Percentiles rank a stretch among this genome's conserved stretches.
phyloP scores from a whole-genome alignment of 2,888 invertebrate genomes.

The Erebia palarica region DNA sequence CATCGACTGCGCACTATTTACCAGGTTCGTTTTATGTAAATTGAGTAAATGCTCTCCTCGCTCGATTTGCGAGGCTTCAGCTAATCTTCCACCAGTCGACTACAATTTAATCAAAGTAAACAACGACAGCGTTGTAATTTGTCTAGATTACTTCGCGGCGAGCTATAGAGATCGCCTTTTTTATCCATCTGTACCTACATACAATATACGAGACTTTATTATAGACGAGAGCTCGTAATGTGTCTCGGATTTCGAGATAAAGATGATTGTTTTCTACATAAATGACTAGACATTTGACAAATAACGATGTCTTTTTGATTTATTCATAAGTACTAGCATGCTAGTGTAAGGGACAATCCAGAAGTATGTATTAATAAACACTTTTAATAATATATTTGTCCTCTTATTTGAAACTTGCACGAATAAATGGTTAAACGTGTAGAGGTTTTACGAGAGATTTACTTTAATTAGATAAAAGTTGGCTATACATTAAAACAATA shows the following conservation, averaged over 20 bases:
- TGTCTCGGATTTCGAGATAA: slow-evolving; percentile 59
- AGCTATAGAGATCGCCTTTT: slow-evolving; percentile 78
- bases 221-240: slow-evolving; percentile 55
- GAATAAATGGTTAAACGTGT: no score
- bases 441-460: no score
- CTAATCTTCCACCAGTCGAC: slow-evolving; percentile 80
- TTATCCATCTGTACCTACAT: slow-evolving; percentile 62
- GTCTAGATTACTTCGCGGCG: slow-evolving; percentile 80
- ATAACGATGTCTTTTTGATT: not conserved
- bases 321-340: not conserved
- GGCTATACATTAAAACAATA: no score
- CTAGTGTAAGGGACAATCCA: no score
- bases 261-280: slow-evolving; percentile 69
- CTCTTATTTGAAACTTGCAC: no score
- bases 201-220: slow-evolving; percentile 33
- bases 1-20: slow-evolving; percentile 1
- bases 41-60: slow-evolving; percentile 74
- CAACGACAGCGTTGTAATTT: slow-evolving; percentile 78
- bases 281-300: slow-evolving; percentile 40
- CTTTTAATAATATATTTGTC: no score
- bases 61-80: slow-evolving; percentile 78
- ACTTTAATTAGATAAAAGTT: no score
- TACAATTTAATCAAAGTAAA: slow-evolving; percentile 83
- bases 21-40: slow-evolving; percentile 75
- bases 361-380: no score